Evolutionary conservation across 2,888 invertebrate species (phyloP).

Genomic region (Caenorhabditis panamensis): DNA sequence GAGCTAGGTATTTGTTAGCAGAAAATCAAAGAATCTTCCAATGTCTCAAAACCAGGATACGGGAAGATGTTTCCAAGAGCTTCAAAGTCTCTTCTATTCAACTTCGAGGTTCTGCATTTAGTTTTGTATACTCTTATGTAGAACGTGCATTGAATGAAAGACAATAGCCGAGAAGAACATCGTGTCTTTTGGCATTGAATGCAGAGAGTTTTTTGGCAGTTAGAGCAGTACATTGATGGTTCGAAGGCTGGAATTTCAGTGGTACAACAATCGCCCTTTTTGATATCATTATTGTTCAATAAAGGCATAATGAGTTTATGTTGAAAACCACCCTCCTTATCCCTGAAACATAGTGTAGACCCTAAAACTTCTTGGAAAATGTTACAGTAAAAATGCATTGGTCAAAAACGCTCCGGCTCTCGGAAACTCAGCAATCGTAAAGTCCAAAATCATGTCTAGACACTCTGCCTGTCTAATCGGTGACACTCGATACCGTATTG

Average conservation of each 20-base stretch:
- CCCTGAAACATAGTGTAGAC: background rate
- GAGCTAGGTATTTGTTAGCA: background rate
- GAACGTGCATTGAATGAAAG: slow-evolving; percentile 2
- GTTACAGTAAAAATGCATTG: slow-evolving; percentile 1
- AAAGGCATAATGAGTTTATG: background rate
- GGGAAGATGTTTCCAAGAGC: slow-evolving; percentile 11
- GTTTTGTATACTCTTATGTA: slow-evolving; percentile 10
- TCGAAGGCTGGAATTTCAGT: background rate
- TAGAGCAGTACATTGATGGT: background rate
- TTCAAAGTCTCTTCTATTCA: background rate
- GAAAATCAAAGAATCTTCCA: slow-evolving; percentile 10
- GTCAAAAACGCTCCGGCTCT: background rate
- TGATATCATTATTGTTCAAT: slow-evolving; percentile 1
- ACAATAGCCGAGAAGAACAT: background rate
- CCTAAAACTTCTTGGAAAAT: background rate
- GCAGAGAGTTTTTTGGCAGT: background rate
- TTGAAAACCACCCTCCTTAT: background rate
- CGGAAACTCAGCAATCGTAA: background rate
- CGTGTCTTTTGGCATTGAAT: background rate
- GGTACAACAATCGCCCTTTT: no score
- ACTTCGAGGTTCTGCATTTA: background rate
- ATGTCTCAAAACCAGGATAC: background rate
- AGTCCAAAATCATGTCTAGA: background rate
- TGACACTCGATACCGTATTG: slow-evolving; percentile 10
- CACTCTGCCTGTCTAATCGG: background rate